These are phyloP conservation scores for Stomatorhinus ivindoensis DNA, from an alignment of 2,113 vertebrate genomes.

Conservation along the genomic window DNA sequence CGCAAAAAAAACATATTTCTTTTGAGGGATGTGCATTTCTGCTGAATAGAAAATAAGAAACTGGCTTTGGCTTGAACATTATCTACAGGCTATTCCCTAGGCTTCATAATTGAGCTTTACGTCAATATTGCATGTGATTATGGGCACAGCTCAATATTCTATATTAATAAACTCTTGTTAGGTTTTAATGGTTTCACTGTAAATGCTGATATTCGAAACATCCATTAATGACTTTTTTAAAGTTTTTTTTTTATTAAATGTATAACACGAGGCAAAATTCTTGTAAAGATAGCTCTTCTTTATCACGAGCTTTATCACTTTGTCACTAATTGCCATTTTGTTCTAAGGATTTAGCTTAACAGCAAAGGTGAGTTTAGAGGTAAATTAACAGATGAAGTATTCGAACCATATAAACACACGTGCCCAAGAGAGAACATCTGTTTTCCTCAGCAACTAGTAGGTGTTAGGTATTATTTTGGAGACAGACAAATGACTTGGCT, in stretches of 20 bases:
- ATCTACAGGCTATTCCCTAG: neutral
- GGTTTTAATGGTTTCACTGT: neutral
- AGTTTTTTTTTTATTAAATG: neutral
- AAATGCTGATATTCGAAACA: neutral
- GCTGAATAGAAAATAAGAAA: neutral
- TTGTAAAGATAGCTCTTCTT: neutral
- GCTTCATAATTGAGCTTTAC: neutral
- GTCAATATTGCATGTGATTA: neutral
- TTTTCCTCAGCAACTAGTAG: neutral
- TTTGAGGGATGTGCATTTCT: neutral
- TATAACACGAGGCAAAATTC: neutral
- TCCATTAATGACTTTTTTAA: neutral
- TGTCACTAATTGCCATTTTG: neutral
- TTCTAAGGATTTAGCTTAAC: neutral
- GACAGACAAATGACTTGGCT: neutral
- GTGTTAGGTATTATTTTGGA: neutral
- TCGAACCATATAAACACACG: neutral
- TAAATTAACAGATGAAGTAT: neutral
- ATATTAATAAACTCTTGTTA: neutral
- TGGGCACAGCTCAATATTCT: neutral
- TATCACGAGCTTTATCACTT: neutral
- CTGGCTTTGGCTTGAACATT: neutral
- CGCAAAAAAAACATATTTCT: neutral
- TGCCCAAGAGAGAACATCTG: neutral
- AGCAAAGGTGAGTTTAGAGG: neutral